These are phyloP conservation scores for Melikaiella ostensackeni DNA, from an alignment of 2,888 invertebrate genomes.

Conservation along the genomic window DNA sequence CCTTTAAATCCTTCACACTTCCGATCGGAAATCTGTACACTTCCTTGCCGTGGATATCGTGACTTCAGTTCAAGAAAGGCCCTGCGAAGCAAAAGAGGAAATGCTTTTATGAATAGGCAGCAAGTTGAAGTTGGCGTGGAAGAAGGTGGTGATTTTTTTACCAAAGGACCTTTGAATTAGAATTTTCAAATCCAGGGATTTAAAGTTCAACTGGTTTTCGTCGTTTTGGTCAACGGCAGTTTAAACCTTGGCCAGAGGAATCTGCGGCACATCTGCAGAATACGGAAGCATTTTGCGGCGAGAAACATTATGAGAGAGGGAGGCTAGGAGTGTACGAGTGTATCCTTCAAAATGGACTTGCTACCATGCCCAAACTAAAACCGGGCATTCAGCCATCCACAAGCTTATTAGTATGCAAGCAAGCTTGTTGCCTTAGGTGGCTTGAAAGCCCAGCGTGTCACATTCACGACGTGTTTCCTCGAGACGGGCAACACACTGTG, in stretches of 20 bases:
- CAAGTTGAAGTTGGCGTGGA: no score
- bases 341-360: constrained; percentile 69
- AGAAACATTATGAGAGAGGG: constrained; percentile 13
- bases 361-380: constrained; percentile 74
- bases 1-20: constrained; percentile 41
- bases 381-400: constrained; percentile 71
- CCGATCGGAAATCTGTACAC: constrained; percentile 49
- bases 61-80: constrained; percentile 4
- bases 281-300: constrained; percentile 40
- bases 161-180: no score
- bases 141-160: no score
- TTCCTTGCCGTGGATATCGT: constrained; percentile 48
- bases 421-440: constrained; percentile 73
- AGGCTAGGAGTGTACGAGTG: constrained; percentile 10
- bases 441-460: constrained; percentile 73
- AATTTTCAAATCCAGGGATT: background rate
- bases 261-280: background rate
- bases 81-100: background rate
- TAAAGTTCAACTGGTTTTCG: background rate
- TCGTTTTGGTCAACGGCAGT: background rate
- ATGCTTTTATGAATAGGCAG: no score
- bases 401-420: constrained; percentile 75
- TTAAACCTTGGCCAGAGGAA: background rate
- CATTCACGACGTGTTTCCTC: constrained; percentile 71
- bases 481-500: constrained; percentile 57